phyloP scores from a whole-genome alignment of 2,797 vertebrate species.

The Cirrhinus mrigala region DNA sequence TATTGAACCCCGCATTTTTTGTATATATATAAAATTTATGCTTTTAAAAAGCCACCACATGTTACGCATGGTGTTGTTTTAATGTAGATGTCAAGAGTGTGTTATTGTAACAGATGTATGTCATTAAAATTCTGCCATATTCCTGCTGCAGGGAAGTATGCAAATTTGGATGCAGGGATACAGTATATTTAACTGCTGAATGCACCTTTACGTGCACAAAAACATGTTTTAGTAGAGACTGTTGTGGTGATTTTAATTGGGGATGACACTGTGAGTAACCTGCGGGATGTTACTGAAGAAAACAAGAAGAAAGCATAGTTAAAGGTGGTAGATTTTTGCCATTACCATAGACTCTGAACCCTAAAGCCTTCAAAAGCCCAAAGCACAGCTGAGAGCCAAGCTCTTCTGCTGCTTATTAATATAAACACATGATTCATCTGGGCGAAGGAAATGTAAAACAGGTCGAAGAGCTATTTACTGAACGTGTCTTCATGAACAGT shows the following conservation, averaged over 20 bases:
- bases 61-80: not conserved
- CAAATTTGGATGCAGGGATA: not conserved
- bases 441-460: slow-evolving; percentile 15
- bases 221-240: not conserved
- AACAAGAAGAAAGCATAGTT: slow-evolving; percentile 31
- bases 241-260: slow-evolving; percentile 46
- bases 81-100: not conserved
- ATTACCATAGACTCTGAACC: not conserved
- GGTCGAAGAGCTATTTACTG: slow-evolving; percentile 4
- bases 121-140: not conserved
- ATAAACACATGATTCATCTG: not conserved
- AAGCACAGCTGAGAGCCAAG: not conserved
- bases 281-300: slow-evolving; percentile 39
- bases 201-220: not conserved
- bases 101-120: not conserved
- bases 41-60: not conserved
- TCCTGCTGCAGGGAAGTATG: not conserved
- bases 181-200: not conserved
- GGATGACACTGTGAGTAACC: slow-evolving; percentile 12
- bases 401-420: not conserved
- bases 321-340: not conserved
- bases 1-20: too few relatives aligned
- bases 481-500: slow-evolving; percentile 5
- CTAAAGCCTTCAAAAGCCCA: not conserved
- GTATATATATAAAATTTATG: too few relatives aligned